A percentile compares a stretch with the other conserved stretches of the same genome.
Evolutionary conservation across 30 jellyfish, hydroid and myxozoan genomes (phyloP).

Genomic region (Turritopsis dohrnii): DNA sequence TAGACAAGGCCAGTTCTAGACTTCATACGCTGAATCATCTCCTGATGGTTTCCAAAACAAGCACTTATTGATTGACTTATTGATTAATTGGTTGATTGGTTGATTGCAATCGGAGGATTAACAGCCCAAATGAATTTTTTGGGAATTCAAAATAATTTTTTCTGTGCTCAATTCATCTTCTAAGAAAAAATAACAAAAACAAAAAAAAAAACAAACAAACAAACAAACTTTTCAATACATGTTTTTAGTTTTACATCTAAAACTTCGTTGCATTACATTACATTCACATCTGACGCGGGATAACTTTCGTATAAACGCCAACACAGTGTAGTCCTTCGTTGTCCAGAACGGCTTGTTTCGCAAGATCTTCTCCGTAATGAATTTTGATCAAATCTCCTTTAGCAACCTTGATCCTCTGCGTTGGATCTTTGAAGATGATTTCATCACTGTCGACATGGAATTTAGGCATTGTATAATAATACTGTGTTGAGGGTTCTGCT

Average conservation of each 20-base stretch:
- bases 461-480: neutral
- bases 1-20: too few species aligned
- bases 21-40: too few species aligned
- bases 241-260: neutral
- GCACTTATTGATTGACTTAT: too few species aligned
- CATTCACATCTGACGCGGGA: neutral
- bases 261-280: neutral
- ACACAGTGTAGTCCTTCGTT: neutral
- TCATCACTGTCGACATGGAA: neutral
- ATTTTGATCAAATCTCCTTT: neutral
- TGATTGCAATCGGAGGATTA: neutral
- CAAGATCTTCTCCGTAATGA: neutral
- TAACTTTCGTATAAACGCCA: neutral
- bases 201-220: neutral
- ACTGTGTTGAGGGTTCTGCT: neutral
- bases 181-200: too few species aligned
- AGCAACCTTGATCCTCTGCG: neutral
- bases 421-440: neutral
- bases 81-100: too few species aligned
- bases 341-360: neutral
- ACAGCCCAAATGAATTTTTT: neutral
- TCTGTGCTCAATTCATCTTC: neutral
- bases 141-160: neutral
- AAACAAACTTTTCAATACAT: neutral
- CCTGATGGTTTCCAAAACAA: too few species aligned